Percentiles rank a stretch among this genome's conserved stretches.
These are phyloP conservation scores for Toxotes jaculatrix DNA, from an alignment of 2,113 vertebrate species.

Conservation along the genomic window DNA sequence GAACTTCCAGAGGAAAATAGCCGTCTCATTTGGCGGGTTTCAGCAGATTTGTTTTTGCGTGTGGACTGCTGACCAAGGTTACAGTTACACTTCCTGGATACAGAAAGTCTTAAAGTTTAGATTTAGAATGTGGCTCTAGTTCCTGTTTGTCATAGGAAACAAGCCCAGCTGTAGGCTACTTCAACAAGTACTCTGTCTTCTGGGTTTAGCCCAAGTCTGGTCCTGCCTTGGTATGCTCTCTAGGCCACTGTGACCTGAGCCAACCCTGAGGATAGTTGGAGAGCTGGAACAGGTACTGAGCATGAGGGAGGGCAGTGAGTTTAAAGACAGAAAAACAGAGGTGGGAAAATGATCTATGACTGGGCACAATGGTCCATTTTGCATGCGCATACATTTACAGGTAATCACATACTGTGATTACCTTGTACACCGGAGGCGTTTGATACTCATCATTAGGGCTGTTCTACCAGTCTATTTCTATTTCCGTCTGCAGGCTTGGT, in stretches of 20 bases:
- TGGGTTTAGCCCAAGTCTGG: constrained; percentile 25
- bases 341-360: constrained; percentile 39
- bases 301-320: constrained; percentile 12
- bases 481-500: constrained; percentile 52
- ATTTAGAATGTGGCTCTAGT: background rate
- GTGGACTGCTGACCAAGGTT: background rate
- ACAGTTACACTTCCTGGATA: constrained; percentile 9
- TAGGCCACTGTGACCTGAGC: constrained; percentile 48
- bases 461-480: constrained; percentile 54
- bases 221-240: constrained; percentile 42
- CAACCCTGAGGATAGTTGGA: constrained; percentile 5
- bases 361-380: constrained; percentile 31
- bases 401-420: constrained; percentile 58
- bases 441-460: constrained; percentile 49
- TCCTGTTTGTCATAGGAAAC: constrained; percentile 8
- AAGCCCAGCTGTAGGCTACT: background rate
- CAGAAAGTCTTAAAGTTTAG: background rate
- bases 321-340: constrained; percentile 21
- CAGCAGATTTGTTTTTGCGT: background rate
- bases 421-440: constrained; percentile 53
- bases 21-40: background rate
- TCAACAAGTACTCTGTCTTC: constrained; percentile 14
- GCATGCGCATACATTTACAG: constrained; percentile 43
- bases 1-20: background rate
- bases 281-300: constrained; percentile 15